Conservation (phyloP, 2,797 vertebrate genomes). For the Mico argentatus region DNA sequence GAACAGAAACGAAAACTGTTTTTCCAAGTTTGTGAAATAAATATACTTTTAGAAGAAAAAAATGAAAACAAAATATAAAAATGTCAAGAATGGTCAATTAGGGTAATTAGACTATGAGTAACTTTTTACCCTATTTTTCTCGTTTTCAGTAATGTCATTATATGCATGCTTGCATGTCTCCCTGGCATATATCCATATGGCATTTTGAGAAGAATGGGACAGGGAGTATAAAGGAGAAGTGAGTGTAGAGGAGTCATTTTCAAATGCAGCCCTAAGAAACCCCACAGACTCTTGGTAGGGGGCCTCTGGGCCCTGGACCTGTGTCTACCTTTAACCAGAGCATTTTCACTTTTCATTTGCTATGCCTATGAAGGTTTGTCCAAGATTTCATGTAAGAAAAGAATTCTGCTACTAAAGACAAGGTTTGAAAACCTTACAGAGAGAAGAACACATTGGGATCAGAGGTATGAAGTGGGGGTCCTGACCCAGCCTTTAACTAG, state of each 20-base stretch:
- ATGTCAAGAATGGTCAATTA: background rate
- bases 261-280: background rate
- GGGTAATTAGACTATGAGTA: background rate
- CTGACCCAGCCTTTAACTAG: background rate
- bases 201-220: background rate
- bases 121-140: background rate
- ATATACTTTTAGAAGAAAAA: background rate
- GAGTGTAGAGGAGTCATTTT: background rate
- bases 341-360: background rate
- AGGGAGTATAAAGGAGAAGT: background rate
- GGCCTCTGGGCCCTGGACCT: background rate
- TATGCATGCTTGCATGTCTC: background rate
- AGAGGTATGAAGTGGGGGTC: background rate
- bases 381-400: background rate
- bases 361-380: background rate
- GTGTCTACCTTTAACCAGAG: background rate
- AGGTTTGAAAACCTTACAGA: background rate
- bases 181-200: background rate
- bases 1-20: background rate
- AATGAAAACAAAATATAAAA: background rate
- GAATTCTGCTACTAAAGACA: background rate
- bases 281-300: background rate
- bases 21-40: conserved; percentile 41
- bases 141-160: background rate
- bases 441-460: background rate